Percentiles rank a stretch among this genome's conserved stretches.
Evolutionary conservation across 1,140 invertebrate genomes (phyloP).

Genomic region (Adelges cooleyi): DNA sequence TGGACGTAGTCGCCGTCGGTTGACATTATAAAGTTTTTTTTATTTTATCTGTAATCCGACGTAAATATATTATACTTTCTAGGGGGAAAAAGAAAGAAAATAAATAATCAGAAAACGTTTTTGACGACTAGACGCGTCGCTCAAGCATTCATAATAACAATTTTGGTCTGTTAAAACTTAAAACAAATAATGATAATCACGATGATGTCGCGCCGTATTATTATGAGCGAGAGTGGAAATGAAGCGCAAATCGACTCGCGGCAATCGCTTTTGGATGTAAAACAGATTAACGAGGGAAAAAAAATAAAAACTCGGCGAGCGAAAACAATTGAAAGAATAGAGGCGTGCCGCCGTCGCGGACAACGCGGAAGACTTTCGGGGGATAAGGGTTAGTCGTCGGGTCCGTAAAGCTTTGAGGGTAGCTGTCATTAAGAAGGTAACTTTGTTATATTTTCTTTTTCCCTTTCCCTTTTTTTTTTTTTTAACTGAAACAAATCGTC

Average conservation of each 20-base stretch:
- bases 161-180: no score
- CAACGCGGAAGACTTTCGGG: neutral
- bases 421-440: conserved; percentile 28
- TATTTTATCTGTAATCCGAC: no score
- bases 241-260: no score
- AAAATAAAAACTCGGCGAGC: neutral
- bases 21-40: neutral
- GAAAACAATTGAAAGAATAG: conserved; percentile 1
- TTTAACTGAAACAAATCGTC: conserved; percentile 22
- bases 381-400: conserved; percentile 27
- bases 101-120: no score
- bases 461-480: conserved; percentile 18
- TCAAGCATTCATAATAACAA: no score
- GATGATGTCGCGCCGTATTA: no score
- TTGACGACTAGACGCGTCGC: no score
- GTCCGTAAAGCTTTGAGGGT: conserved; percentile 26
- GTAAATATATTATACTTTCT: no score
- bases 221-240: neutral
- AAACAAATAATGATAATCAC: no score
- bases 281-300: no score
- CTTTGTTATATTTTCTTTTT: conserved; percentile 25
- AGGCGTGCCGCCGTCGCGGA: conserved; percentile 2
- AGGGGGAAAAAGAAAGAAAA: no score
- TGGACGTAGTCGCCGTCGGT: neutral
- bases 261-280: no score